Evolutionary conservation across 2,797 vertebrate genomes (phyloP).

Genomic region (Falco peregrinus): DNA sequence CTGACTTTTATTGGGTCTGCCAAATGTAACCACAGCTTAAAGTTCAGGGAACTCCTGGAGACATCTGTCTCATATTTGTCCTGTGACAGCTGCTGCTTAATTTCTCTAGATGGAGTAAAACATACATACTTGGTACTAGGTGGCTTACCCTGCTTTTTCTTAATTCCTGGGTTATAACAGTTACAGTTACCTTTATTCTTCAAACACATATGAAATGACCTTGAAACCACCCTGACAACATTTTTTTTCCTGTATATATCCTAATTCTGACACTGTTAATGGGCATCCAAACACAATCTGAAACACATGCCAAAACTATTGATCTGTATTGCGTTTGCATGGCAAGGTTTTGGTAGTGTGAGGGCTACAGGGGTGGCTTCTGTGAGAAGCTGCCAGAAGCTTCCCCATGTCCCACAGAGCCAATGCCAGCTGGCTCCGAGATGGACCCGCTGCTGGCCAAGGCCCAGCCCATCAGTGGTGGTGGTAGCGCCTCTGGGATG

Average conservation of each 20-base stretch:
- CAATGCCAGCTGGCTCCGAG: neutral
- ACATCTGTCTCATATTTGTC: neutral
- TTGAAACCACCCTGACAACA: rapidly evolving
- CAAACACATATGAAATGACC: neutral
- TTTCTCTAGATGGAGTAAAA: neutral
- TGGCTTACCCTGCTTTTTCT: neutral
- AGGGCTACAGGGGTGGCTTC: neutral
- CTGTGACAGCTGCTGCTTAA: neutral
- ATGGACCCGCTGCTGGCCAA: neutral
- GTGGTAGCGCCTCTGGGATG: neutral
- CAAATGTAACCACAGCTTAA: neutral
- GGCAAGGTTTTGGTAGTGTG: neutral
- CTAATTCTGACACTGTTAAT: neutral
- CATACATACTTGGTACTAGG: neutral
- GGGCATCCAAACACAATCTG: neutral
- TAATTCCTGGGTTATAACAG: neutral
- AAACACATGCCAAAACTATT: neutral
- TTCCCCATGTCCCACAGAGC: rapidly evolving
- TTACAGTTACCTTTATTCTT: neutral
- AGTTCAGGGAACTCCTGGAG: neutral
- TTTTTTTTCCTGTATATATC: neutral
- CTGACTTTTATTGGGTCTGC: neutral
- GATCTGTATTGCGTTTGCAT: neutral
- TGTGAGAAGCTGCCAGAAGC: neutral
- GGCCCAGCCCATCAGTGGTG: neutral